phyloP scores from a whole-genome alignment of 37 sponge, comb jelly and placozoan species.

The Beroe forskalii region DNA sequence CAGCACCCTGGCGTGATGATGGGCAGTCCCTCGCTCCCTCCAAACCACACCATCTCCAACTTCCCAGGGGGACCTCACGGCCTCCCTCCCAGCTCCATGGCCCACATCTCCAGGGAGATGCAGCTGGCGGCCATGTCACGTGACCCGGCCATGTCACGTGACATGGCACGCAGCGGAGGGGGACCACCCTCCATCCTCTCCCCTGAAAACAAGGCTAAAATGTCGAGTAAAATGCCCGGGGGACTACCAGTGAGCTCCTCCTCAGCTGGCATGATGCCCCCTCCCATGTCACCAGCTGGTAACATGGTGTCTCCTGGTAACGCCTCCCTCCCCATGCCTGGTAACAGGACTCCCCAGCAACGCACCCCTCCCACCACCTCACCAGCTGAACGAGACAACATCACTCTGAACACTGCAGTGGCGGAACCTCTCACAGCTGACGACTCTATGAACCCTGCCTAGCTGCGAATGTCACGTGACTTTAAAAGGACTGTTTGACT shows the following conservation, averaged over 20 bases:
- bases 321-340: neutral
- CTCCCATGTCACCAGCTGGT: constrained; percentile 45
- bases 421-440: constrained; percentile 23
- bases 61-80: constrained; percentile 24
- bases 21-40: neutral
- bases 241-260: neutral
- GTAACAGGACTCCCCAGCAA: constrained; percentile 42
- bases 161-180: neutral
- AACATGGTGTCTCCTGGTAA: constrained; percentile 5
- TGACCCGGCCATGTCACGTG: neutral
- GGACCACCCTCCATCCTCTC: constrained; percentile 2
- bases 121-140: neutral
- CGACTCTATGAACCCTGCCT: constrained; percentile 32
- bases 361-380: neutral
- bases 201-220: constrained; percentile 10
- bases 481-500: no score
- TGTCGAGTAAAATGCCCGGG: neutral
- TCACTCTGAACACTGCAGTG: constrained; percentile 61
- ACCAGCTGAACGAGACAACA: constrained; percentile 26
- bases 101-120: neutral
- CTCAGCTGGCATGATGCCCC: neutral
- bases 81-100: constrained; percentile 8
- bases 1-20: constrained; percentile 11
- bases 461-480: no score
- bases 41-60: constrained; percentile 36